A percentile compares a stretch with the other conserved stretches of the same genome.
Evolutionary conservation across 2,113 vertebrate genomes (phyloP).

Genomic region (Semnornis frantzii): DNA sequence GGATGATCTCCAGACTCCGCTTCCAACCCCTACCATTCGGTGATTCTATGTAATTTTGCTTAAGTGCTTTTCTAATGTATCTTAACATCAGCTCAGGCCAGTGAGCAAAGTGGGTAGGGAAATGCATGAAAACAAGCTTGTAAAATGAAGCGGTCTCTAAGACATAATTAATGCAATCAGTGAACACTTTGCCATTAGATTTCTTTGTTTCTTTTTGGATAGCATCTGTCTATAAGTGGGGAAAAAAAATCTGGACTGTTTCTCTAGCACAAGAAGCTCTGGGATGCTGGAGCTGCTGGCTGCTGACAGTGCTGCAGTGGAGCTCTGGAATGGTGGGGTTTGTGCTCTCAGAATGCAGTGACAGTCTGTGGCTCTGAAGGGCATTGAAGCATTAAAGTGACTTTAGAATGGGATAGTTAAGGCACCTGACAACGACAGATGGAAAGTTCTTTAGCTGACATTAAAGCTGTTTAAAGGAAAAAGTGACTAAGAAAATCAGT

Average conservation of each 20-base stretch:
- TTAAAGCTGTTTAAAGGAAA: neutral
- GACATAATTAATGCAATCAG: neutral
- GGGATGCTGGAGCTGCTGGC: rapidly evolving
- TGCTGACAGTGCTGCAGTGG: neutral
- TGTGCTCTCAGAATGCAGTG: neutral
- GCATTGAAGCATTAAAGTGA: neutral
- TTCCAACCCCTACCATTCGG: no score
- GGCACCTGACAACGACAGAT: neutral
- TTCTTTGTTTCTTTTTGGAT: neutral
- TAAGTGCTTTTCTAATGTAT: neutral
- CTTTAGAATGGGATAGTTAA: neutral
- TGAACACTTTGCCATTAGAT: neutral
- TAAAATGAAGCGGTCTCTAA: neutral
- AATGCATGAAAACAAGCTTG: neutral
- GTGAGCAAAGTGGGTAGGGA: neutral
- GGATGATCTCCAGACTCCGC: no score
- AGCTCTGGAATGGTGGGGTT: neutral
- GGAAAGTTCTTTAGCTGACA: neutral
- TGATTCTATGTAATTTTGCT: neutral
- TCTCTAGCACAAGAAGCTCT: neutral
- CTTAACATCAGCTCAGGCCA: neutral
- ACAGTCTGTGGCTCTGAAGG: neutral
- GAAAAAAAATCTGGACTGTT: neutral
- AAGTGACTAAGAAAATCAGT: neutral
- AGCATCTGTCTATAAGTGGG: neutral